A percentile compares a stretch with the other conserved stretches of the same genome.
Conservation (phyloP, 2,888 invertebrate species). For the Eupithecia insigniata region DNA sequence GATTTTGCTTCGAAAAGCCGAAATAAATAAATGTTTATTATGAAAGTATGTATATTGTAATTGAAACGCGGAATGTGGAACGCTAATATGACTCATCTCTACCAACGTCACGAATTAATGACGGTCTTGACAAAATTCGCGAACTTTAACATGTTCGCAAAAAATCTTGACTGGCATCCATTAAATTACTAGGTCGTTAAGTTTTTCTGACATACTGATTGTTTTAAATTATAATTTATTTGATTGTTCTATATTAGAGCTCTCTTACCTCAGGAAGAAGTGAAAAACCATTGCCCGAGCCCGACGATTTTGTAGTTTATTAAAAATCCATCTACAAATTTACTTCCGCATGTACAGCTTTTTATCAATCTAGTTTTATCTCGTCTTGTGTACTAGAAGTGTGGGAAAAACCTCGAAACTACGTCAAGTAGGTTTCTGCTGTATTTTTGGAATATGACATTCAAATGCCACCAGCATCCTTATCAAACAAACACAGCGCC, state of each 20-base stretch:
- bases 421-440: background rate
- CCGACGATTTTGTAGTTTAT: background rate
- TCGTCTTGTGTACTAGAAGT: background rate
- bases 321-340: background rate
- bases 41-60: background rate
- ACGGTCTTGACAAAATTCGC: background rate
- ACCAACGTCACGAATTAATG: background rate
- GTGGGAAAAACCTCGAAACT: background rate
- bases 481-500: background rate
- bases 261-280: background rate
- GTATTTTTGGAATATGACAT: background rate
- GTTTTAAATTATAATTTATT: background rate
- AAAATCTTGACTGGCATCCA: background rate
- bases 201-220: background rate
- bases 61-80: background rate
- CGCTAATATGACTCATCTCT: background rate
- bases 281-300: background rate
- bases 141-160: conserved; percentile 1
- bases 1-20: background rate
- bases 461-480: background rate
- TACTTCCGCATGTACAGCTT: background rate
- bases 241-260: background rate
- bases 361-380: background rate
- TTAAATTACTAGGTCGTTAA: conserved; percentile 2
- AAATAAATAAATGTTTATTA: background rate